Evolutionary conservation across 2,113 vertebrate genomes (phyloP), one percentile per base, ranked within the genome.

Genomic region (Dunckerocampus dactyliophorus): DNA sequence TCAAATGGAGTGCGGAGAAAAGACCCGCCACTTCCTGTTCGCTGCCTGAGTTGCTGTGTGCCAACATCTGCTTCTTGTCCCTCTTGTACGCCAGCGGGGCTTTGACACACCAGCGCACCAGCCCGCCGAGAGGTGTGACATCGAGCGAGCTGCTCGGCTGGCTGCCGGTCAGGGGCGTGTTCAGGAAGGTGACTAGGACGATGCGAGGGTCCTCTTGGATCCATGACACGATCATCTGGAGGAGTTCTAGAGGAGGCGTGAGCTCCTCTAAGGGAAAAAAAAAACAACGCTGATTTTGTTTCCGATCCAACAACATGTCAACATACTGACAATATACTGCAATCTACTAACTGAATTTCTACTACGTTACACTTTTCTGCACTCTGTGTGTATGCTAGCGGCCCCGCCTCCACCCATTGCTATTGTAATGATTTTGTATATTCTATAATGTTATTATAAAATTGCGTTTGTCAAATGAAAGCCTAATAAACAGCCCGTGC

Each of bases 21-120:
- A 97, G 86, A 2, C 88, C 75, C 63, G 90, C 91, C 3, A 71
- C 72, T 24, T 90, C 91, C 4, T 64, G 65, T 34, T 87, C 82
- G 13, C 54, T 67, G 37, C 85, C 82, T 21, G 75, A 1, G 0
- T 57, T 79, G 53, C 90, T 90, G 0, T 92, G 92, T n/a, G 87
- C 73, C 20, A 91, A 46, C 0, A 74, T 66, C 15, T 82, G 77
- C 75, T 95, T 94, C 66, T 90, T 89, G 69, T 88, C 92, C 75
- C 87, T 87, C 10, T 88, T 92, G 56, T 94, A 93, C 28, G 92
- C 93, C 83, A 99, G 68, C 0, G 96, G 95, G 0, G 95, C 93
- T 74, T 97, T 96, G 73, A 97, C 92, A 0, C 95, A 98, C 96
- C 96, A 99, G 61, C 94, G 91, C 51, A 97, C 90, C 60, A 99